Evolutionary conservation across 2,888 invertebrate species (phyloP).

Genomic region (Drosophila algonquin): DNA sequence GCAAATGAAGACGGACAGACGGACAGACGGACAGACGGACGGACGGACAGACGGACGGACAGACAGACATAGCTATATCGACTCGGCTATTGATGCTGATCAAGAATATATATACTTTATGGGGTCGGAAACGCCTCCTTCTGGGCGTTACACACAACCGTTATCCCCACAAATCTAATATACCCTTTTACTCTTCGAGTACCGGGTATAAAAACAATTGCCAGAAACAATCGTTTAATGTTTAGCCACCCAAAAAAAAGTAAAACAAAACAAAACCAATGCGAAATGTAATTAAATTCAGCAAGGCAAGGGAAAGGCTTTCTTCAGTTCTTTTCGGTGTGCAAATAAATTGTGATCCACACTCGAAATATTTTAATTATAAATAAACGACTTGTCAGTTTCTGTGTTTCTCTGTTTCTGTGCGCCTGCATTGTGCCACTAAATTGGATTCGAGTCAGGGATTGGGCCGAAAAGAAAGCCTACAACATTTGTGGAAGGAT

Average conservation of each 20-base stretch:
- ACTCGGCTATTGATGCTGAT: no score
- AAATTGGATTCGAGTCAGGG: constrained; percentile 3
- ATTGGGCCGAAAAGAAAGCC: background rate
- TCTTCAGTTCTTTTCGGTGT: background rate
- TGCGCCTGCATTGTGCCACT: background rate
- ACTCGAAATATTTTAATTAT: background rate
- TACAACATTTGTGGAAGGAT: background rate
- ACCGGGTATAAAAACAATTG: no score
- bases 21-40: no score
- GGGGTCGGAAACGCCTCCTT: no score
- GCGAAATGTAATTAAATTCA: background rate
- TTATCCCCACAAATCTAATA: no score
- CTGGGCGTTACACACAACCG: no score
- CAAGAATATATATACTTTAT: no score
- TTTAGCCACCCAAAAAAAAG: background rate
- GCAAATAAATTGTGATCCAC: background rate
- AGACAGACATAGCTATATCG: no score
- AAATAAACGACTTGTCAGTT: constrained; percentile 1
- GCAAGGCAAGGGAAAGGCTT: background rate
- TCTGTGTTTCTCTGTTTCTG: background rate
- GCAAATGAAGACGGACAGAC: no score
- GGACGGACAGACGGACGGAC: no score
- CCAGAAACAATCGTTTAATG: background rate
- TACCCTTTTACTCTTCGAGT: no score
- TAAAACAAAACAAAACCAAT: no score